These are phyloP conservation scores for Achroia grisella DNA, from an alignment of 1,140 invertebrate genomes.

Conservation along the genomic window DNA sequence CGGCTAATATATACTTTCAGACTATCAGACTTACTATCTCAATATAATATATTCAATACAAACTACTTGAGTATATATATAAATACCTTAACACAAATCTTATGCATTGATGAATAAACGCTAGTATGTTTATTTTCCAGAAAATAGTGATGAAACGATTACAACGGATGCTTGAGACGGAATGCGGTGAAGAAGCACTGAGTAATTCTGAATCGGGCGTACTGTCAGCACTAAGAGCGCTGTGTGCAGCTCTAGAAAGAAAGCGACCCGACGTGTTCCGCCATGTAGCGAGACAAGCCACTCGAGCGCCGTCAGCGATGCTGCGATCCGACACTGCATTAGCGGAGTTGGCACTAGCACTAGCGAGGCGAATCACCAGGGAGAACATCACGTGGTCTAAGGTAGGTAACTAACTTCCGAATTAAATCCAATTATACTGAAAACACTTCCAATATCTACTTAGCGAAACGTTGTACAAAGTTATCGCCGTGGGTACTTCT, in stretches of 20 bases:
- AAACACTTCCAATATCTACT: too few species aligned
- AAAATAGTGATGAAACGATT: conserved; percentile 62
- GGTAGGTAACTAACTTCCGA: too few species aligned
- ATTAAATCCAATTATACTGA: too few species aligned
- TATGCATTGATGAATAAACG: too few species aligned
- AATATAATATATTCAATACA: too few species aligned
- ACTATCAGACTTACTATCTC: too few species aligned
- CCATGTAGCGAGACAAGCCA: conserved; percentile 61
- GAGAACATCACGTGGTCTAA: conserved; percentile 71
- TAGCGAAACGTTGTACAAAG: too few species aligned
- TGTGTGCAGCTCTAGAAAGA: conserved; percentile 62
- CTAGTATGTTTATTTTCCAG: conserved; percentile 29
- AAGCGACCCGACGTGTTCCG: conserved; percentile 62
- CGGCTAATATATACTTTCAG: too few species aligned
- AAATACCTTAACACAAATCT: too few species aligned
- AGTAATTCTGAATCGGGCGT: conserved; percentile 43
- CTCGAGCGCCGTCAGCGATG: conserved; percentile 49
- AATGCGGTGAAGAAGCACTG: conserved; percentile 58
- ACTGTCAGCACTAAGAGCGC: conserved; percentile 39
- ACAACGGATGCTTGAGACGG: conserved; percentile 60
- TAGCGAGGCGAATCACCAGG: conserved; percentile 61
- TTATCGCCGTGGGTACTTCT: too few species aligned
- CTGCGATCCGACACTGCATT: conserved; percentile 55
- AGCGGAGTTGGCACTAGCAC: conserved; percentile 58
- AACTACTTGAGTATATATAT: too few species aligned